These are phyloP conservation scores for Bombylius major DNA, from an alignment of 2,888 invertebrate genomes.

Conservation along the genomic window DNA sequence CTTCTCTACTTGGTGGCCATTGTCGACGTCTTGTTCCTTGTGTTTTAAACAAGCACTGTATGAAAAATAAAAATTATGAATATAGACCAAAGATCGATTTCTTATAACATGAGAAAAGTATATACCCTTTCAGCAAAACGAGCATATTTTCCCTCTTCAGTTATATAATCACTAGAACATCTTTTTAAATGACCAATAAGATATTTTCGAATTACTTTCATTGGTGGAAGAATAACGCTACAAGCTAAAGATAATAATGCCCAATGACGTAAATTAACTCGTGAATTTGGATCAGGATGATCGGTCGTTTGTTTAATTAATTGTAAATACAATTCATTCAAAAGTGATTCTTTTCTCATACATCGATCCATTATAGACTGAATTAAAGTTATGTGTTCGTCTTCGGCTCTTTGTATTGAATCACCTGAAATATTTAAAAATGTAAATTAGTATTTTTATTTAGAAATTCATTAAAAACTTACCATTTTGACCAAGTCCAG, in stretches of 20 bases:
- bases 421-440: conserved; percentile 36
- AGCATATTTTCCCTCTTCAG: conserved; percentile 90
- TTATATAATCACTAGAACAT: conserved; percentile 74
- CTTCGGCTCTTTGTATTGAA: conserved; percentile 57
- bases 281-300: conserved; percentile 76
- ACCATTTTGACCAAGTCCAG: conserved; percentile 62
- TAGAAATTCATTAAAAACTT: conserved; percentile 22
- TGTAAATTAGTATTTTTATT: no score
- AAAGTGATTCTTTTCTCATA: conserved; percentile 74
- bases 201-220: conserved; percentile 73
- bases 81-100: not conserved
- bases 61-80: conserved; percentile 8
- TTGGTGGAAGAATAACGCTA: conserved; percentile 74
- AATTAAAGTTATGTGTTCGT: conserved; percentile 78
- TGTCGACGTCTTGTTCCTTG: conserved; percentile 68
- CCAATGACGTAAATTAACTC: conserved; percentile 85
- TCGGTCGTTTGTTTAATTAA: conserved; percentile 90
- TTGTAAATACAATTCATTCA: conserved; percentile 84
- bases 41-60: conserved; percentile 54
- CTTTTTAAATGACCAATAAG: conserved; percentile 80
- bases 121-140: conserved; percentile 75
- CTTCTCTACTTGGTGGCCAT: conserved; percentile 83
- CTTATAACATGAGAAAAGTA: not conserved
- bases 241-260: conserved; percentile 70
- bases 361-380: conserved; percentile 84